Evolutionary conservation across 1,140 invertebrate species (phyloP).

Genomic region (Daktulosphaira vitifoliae): DNA sequence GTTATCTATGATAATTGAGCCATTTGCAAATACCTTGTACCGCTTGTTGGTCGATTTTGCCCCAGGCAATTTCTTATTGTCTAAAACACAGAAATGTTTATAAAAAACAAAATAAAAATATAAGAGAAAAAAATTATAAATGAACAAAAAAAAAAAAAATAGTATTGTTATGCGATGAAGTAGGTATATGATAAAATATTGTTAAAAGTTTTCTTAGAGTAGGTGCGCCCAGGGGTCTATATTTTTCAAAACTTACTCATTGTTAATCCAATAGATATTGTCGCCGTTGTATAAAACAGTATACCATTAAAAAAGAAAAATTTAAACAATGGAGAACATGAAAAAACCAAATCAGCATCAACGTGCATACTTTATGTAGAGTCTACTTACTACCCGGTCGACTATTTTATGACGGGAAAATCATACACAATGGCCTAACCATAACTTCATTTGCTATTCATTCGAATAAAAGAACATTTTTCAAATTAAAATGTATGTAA

Average conservation of each 20-base stretch:
- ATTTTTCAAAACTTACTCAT: neutral
- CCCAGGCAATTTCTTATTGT: conserved; percentile 24
- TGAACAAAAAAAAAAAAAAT: neutral
- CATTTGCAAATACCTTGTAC: conserved; percentile 40
- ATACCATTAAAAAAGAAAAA: too few species aligned
- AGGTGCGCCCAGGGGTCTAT: neutral
- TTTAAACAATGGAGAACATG: too few species aligned
- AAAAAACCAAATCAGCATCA: too few species aligned
- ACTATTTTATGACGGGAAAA: too few species aligned
- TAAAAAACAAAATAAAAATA: neutral
- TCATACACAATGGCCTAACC: too few species aligned
- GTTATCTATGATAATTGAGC: conserved; percentile 39
- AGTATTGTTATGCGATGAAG: neutral
- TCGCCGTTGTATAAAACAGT: too few species aligned
- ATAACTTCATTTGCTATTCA: too few species aligned
- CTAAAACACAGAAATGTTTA: neutral
- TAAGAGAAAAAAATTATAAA: neutral
- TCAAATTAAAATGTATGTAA: too few species aligned
- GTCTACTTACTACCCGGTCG: too few species aligned
- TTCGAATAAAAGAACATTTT: too few species aligned
- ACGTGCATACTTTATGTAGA: too few species aligned
- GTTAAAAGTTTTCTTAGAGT: neutral
- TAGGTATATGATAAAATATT: neutral
- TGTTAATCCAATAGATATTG: too few species aligned
- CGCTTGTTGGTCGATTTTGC: conserved; percentile 6